Evolutionary conservation across 2,113 vertebrate species (phyloP), one percentile per base, ranked within the genome.

Genomic region (Pelodiscus sinensis): DNA sequence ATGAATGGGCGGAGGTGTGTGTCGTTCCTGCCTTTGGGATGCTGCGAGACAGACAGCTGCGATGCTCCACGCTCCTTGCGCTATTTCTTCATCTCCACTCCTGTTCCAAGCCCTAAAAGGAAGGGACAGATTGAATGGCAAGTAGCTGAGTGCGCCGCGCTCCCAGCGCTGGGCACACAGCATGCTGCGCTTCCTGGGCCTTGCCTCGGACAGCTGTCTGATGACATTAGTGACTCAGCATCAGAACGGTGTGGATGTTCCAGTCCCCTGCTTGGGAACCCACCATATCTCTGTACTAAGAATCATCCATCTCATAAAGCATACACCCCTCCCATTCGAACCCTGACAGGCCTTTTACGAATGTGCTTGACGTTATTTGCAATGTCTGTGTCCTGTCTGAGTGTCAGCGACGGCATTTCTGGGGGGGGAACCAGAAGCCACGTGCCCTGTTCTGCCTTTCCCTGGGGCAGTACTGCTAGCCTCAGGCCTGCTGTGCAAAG

Each of bases 231-330:
- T 95, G 96, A 96, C 97, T 97, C 97, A 95, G 97, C 96, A 97
- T 90, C 96, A 97, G 96, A 97, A 97, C 94, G 92, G 83, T 57
- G 8, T 90, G 96, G 96, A 96, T 97, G 96, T 96, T 97, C 83
- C 89, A 96, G 96, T 79, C 90, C 82, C 96, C 96, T 97, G 96
- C 94, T 92, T 92, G 90, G 94, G 95, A 97, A 96, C 92, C n/a
- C 57, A 96, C 86, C 96, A 44, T 95, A 92, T 98, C 97, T 98
- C 96, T 97, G 92, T 97, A 93, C 90, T 95, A 96, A 96, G 97
- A 97, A 94, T 86, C 97, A 97, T 97, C 95, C 98, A 98, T 98
- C 94, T 97, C 98, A 98, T 98, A 86, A 96, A 97, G 96, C 98
- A 98, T 98, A 88, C 95, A 93, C 90, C 95, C 86, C 85, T 92